Percentiles rank a stretch among this genome's conserved stretches.
phyloP scores from a whole-genome alignment of 1,140 invertebrate species.

The Fopius arisanus region DNA sequence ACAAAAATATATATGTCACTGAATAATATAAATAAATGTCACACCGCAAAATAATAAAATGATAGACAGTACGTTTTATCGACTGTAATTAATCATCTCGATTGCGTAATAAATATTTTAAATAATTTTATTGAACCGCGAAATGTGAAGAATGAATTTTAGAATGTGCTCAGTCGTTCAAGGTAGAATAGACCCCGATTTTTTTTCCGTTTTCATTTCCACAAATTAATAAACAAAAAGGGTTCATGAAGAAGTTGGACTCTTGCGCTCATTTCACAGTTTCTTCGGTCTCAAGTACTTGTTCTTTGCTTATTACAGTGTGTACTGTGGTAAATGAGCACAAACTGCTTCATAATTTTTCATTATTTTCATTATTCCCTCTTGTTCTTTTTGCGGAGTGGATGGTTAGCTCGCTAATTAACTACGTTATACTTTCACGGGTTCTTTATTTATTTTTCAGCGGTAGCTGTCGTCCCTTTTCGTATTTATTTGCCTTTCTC shows the following conservation, averaged over 20 bases:
- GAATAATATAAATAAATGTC: too few relatives aligned
- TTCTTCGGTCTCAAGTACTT: constrained; percentile 11
- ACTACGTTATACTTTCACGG: not conserved
- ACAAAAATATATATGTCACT: too few relatives aligned
- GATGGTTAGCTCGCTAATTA: constrained; percentile 7
- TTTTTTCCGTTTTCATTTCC: not conserved
- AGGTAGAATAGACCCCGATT: not conserved
- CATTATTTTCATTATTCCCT: not conserved
- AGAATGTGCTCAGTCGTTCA: too few relatives aligned
- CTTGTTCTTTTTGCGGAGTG: not conserved
- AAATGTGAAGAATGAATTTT: too few relatives aligned
- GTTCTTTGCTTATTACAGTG: constrained; percentile 13
- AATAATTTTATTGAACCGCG: too few relatives aligned
- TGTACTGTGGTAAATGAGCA: constrained; percentile 14
- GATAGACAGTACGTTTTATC: too few relatives aligned
- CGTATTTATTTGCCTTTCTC: not conserved
- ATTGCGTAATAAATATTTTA: too few relatives aligned
- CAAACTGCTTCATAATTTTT: constrained; percentile 5
- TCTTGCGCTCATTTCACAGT: not conserved
- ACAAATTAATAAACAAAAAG: not conserved
- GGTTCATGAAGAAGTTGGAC: not conserved
- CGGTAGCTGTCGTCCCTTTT: not conserved
- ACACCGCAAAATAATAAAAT: too few relatives aligned
- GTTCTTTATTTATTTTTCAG: not conserved
- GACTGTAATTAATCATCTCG: too few relatives aligned